These are phyloP conservation scores for Brachyistius frenatus DNA, from an alignment of 2,113 vertebrate species.

Conservation along the genomic window DNA sequence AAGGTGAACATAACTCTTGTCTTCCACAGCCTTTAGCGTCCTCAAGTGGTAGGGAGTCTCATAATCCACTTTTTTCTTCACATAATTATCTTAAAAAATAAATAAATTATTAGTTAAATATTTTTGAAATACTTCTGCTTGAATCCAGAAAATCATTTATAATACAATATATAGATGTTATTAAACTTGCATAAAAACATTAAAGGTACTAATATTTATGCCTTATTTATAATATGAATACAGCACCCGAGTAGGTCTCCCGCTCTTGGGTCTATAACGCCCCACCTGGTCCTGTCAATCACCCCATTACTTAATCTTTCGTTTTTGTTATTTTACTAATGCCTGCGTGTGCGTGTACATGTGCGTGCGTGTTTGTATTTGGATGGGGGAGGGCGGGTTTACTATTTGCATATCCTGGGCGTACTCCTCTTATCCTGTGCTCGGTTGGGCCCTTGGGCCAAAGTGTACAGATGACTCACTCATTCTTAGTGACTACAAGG, in stretches of 20 bases:
- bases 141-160: too few species aligned
- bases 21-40: constrained; percentile 58
- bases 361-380: constrained; percentile 33
- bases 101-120: too few species aligned
- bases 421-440: constrained; percentile 56
- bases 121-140: too few species aligned
- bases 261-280: too few species aligned
- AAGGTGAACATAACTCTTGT: not conserved
- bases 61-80: not conserved
- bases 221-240: too few species aligned
- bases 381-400: not conserved
- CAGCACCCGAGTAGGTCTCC: too few species aligned
- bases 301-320: not conserved
- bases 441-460: constrained; percentile 70
- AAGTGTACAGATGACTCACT: constrained; percentile 67
- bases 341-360: not conserved
- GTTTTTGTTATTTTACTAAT: constrained; percentile 23
- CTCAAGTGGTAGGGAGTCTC: constrained; percentile 55
- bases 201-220: too few species aligned
- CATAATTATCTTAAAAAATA: too few species aligned
- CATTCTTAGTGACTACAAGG: constrained; percentile 44
- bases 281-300: not conserved
- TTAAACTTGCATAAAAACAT: too few species aligned
- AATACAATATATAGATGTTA: too few species aligned
- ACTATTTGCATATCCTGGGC: constrained; percentile 83